Percentiles rank a stretch among this genome's conserved stretches.
Evolutionary conservation across 1,140 invertebrate species (phyloP).

Genomic region (Planococcus citri): DNA sequence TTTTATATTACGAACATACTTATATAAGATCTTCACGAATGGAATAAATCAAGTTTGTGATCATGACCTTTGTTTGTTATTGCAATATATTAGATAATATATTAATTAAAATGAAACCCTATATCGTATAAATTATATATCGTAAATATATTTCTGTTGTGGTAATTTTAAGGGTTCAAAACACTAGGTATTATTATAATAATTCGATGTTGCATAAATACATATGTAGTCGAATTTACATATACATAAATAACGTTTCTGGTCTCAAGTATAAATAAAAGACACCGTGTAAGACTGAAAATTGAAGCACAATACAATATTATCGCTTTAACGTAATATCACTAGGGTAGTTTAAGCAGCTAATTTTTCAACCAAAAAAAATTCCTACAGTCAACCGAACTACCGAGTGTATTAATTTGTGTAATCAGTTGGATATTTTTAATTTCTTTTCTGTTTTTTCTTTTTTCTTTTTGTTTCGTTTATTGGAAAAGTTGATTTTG

Average conservation of each 20-base stretch:
- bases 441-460: neutral
- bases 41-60: neutral
- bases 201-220: neutral
- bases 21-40: neutral
- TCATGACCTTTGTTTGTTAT: neutral
- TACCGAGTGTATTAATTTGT: neutral
- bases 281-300: neutral
- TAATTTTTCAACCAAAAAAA: neutral
- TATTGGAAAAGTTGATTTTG: neutral
- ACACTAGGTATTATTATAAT: neutral
- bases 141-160: neutral
- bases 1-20: neutral
- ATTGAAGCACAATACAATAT: neutral
- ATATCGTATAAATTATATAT: neutral
- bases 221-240: neutral
- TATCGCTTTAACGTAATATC: neutral
- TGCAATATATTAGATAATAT: neutral
- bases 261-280: conserved; percentile 1
- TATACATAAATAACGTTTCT: neutral
- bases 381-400: too few species aligned
- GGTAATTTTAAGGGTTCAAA: neutral
- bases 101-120: neutral
- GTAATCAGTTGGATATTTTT: neutral
- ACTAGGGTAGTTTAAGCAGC: neutral
- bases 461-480: neutral